These are phyloP conservation scores for Oreamnos americanus DNA, from an alignment of 2,113 vertebrate species.

Conservation along the genomic window DNA sequence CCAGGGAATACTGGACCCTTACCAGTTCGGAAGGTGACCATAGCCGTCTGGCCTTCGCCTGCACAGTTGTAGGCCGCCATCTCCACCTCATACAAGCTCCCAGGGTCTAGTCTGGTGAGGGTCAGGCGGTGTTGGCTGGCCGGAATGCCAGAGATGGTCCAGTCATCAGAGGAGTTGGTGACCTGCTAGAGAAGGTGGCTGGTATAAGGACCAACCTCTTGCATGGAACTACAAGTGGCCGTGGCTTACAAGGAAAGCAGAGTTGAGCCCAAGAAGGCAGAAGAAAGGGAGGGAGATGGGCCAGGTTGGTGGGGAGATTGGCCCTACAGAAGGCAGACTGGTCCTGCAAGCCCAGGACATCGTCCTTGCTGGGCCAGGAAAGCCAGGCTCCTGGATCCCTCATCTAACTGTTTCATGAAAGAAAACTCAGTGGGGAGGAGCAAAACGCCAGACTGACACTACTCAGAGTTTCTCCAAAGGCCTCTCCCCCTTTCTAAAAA, in stretches of 20 bases:
- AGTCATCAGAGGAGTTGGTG: conserved; percentile 85
- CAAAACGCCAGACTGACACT: no score
- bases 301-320: rapidly evolving
- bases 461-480: not conserved
- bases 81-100: conserved; percentile 97
- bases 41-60: conserved; percentile 93
- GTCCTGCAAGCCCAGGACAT: not conserved
- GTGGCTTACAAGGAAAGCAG: not conserved
- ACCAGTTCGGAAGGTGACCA: conserved; percentile 99
- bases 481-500: not conserved
- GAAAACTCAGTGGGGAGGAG: not conserved
- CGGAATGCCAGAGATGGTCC: conserved; percentile 88
- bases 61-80: conserved; percentile 95
- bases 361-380: not conserved
- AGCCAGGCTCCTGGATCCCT: not conserved
- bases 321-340: not conserved
- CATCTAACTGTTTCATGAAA: not conserved
- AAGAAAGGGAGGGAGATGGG: not conserved
- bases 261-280: not conserved
- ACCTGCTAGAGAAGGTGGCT: conserved; percentile 82
- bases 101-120: conserved; percentile 90
- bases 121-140: conserved; percentile 89
- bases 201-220: not conserved
- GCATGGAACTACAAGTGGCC: not conserved
- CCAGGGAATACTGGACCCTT: conserved; percentile 64